Evolutionary conservation across 2,113 vertebrate genomes (phyloP).

Genomic region (Tragelaphus buxtoni): DNA sequence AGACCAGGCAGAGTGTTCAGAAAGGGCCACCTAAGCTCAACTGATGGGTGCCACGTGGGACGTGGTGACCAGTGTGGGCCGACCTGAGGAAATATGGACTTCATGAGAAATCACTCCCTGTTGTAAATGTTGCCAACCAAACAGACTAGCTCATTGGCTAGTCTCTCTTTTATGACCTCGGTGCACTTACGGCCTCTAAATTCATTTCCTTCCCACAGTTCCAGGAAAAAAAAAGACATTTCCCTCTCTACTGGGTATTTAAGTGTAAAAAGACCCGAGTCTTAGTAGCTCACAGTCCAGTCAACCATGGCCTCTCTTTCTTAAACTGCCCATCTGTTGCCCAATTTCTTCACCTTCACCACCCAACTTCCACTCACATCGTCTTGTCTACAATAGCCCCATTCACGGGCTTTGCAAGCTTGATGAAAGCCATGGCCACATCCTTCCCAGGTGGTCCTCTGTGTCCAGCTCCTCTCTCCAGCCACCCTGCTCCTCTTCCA

Average conservation of each 20-base stretch:
- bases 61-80: neutral
- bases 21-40: neutral
- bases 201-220: neutral
- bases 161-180: neutral
- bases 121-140: neutral
- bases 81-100: neutral
- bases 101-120: neutral
- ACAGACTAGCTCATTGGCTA: neutral
- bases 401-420: fast-evolving
- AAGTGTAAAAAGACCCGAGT: neutral
- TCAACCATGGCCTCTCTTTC: neutral
- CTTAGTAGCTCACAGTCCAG: neutral
- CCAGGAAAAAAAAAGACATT: neutral
- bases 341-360: neutral
- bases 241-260: neutral
- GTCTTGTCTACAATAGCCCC: too few relatives aligned
- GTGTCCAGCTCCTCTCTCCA: neutral
- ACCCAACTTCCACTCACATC: neutral
- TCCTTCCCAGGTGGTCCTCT: neutral
- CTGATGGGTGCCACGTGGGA: fast-evolving
- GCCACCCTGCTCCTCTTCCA: neutral
- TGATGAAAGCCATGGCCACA: fast-evolving
- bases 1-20: neutral
- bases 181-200: neutral
- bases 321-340: neutral